Evolutionary conservation across 2,113 vertebrate genomes (phyloP), one percentile per base, ranked within the genome.

Genomic region (Sinocyclocheilus rhinocerous): DNA sequence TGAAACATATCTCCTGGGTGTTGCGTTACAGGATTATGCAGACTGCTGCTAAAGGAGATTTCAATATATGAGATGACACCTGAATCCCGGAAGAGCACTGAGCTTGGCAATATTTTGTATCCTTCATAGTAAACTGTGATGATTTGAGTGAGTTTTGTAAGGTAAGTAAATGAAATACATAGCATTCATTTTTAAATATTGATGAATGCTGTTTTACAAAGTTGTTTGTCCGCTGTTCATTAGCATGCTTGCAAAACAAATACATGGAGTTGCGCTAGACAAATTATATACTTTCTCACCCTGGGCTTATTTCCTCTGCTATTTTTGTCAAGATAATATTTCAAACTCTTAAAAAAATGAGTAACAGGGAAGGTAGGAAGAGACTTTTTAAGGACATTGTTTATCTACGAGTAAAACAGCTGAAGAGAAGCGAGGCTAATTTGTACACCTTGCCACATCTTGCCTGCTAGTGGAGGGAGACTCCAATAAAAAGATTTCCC

Each of bases 361-460:
- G 80, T 86, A 88, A 88, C 78, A 81, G 80, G 86, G 87, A 81
- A 81, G 70, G 73, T 22, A 84, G 59, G 39, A 81, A 33, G 81
- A 85, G 81, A 86, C 87, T 86, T 81, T 92, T 90, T 88, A 77
- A 88, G 90, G 92, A 91, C 92, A 92, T 92, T 91, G 86, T 92
- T 93, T 94, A 93, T 94, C 92, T 93, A 89, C 24, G 90, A 92
- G 91, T 88, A 89, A 90, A 92, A 90, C 90, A 83, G 85, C 85
- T 48, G 45, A 87, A 63, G 55, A 73, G 24, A 79, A 88, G 87
- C 84, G 85, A 45, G 20, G 88, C 92, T 94, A 91, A 95, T 95
- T 93, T 93, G 91, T 92, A 91, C 89, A 52, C 93, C 92, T 93
- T 86, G 89, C 93, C 91, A 91, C 91, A 90, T 93, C 90, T 89